phyloP scores from a whole-genome alignment of 2,888 invertebrate genomes.

The Drosophila affinis region DNA sequence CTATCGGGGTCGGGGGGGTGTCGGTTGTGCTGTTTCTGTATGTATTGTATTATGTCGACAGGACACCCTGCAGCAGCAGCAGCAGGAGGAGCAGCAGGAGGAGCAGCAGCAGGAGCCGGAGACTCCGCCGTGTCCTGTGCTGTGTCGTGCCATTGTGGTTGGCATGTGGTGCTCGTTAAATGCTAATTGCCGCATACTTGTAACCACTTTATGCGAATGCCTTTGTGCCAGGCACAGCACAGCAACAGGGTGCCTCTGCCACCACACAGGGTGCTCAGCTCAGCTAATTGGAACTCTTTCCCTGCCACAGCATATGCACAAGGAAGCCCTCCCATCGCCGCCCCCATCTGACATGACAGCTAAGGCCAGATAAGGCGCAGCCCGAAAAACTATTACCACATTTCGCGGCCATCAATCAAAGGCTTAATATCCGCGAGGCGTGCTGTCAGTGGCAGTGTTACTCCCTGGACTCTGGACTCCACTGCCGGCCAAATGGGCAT shows the following conservation, averaged over 20 bases:
- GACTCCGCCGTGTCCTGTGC: constrained; percentile 21
- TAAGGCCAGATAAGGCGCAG: not conserved
- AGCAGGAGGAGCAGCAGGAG: not conserved
- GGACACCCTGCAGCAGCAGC: constrained; percentile 12
- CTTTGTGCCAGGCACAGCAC: constrained; percentile 32
- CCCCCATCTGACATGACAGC: not conserved
- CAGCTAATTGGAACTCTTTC: not conserved
- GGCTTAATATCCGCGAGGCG: constrained; percentile 63
- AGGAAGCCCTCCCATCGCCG: constrained; percentile 1
- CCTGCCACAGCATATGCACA: constrained; percentile 10
- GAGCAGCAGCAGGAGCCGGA: not conserved
- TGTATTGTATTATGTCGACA: constrained; percentile 48
- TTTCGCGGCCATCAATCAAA: constrained; percentile 47
- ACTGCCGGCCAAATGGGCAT: constrained; percentile 36
- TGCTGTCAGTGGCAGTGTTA: not conserved
- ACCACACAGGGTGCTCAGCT: constrained; percentile 21
- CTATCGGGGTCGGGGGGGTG: not conserved
- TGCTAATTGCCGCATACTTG: constrained; percentile 70
- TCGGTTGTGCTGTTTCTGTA: constrained; percentile 22
- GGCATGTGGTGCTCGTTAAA: constrained; percentile 63
- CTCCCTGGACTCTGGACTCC: not conserved
- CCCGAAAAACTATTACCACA: constrained; percentile 39
- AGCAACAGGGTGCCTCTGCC: constrained; percentile 6
- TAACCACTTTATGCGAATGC: constrained; percentile 49
- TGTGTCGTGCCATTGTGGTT: constrained; percentile 47